phyloP scores from a whole-genome alignment of 2,113 vertebrate genomes.

The Tonatia bakeri region DNA sequence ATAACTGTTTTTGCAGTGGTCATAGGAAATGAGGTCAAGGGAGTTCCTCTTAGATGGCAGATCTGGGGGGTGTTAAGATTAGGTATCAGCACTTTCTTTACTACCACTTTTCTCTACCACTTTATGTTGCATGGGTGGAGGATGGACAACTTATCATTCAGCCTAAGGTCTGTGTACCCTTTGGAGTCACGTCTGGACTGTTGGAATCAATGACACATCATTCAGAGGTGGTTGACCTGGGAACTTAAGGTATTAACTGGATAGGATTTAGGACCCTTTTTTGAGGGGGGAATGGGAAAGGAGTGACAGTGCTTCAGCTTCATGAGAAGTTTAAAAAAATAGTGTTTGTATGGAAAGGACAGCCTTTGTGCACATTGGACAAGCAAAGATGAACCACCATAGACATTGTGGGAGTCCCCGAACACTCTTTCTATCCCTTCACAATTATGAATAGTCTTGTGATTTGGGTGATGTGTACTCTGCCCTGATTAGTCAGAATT shows the following conservation, averaged over 20 bases:
- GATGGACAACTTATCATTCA: background rate
- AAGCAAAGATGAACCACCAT: background rate
- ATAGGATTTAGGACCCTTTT: background rate
- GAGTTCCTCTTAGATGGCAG: background rate
- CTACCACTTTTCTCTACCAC: background rate
- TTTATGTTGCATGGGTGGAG: background rate
- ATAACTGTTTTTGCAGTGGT: background rate
- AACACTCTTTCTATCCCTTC: background rate
- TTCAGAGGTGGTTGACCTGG: background rate
- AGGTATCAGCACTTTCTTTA: background rate
- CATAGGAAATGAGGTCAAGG: background rate
- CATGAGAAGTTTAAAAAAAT: background rate
- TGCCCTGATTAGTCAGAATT: background rate
- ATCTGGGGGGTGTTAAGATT: background rate
- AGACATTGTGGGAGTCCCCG: background rate
- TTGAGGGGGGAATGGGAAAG: background rate
- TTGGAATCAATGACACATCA: background rate
- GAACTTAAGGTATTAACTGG: background rate
- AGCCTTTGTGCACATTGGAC: background rate
- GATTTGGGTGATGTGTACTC: background rate
- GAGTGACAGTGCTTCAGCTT: background rate
- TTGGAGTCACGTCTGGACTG: background rate
- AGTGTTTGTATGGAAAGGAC: background rate
- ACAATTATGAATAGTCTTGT: background rate
- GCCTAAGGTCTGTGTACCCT: background rate